Percentiles rank a stretch among this genome's conserved stretches.
Evolutionary conservation across 2,888 invertebrate species (phyloP).

Genomic region (Melanchra persicariae): DNA sequence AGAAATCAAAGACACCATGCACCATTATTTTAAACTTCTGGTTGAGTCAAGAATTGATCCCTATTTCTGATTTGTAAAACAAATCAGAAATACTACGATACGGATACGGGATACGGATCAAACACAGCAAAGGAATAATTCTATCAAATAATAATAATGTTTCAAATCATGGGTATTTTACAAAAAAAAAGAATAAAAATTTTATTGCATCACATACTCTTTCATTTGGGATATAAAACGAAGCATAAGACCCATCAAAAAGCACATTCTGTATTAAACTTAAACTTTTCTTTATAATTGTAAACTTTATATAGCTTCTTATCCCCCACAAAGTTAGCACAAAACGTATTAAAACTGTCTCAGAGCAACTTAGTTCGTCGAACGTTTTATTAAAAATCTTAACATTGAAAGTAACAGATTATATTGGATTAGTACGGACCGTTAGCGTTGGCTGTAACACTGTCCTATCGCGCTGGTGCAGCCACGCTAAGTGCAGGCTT

Average conservation of each 20-base stretch:
- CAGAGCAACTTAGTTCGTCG: constrained; percentile 2
- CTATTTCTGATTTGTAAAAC: no score
- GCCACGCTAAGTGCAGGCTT: constrained; percentile 5
- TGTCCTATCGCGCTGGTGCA: constrained; percentile 1
- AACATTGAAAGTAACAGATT: constrained; percentile 26
- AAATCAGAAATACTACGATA: no score
- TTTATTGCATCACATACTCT: no score
- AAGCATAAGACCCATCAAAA: background rate
- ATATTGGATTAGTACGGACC: constrained; percentile 3
- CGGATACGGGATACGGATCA: no score
- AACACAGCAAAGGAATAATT: background rate
- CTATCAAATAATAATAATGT: no score
- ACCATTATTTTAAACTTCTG: no score
- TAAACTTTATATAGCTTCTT: constrained; percentile 4
- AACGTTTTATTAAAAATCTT: constrained; percentile 41
- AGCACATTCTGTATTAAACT: background rate
- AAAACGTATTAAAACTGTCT: constrained; percentile 19
- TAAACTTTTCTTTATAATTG: constrained; percentile 15
- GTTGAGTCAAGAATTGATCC: background rate
- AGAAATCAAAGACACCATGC: no score
- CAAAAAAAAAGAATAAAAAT: no score
- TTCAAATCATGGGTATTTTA: no score
- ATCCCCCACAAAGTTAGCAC: background rate
- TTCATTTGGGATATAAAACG: background rate
- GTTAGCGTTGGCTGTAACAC: background rate